Evolutionary conservation across 2,113 vertebrate genomes (phyloP).

Genomic region (Burhinus oedicnemus): DNA sequence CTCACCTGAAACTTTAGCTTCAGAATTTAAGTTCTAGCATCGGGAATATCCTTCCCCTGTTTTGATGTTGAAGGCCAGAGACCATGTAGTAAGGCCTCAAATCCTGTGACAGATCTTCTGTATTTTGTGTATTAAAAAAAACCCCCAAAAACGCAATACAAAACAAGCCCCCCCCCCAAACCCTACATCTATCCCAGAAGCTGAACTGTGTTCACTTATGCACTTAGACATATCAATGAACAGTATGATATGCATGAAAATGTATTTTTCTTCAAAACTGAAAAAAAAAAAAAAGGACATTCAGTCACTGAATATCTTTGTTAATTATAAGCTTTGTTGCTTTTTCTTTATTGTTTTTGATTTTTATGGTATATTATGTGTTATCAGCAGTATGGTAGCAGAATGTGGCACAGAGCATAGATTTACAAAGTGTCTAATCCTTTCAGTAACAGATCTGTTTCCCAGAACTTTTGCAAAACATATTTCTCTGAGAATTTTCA

Average conservation of each 20-base stretch:
- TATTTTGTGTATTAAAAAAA: background rate
- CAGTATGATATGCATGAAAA: background rate
- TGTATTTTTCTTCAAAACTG: background rate
- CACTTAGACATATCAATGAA: background rate
- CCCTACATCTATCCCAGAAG: background rate
- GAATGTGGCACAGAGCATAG: background rate
- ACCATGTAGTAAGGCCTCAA: background rate
- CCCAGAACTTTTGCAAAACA: background rate
- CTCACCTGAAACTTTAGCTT: background rate
- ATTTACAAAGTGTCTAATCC: background rate
- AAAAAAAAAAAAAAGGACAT: background rate
- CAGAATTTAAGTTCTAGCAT: background rate
- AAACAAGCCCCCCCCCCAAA: background rate
- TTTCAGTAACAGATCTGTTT: background rate
- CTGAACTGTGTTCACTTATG: background rate
- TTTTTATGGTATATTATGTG: background rate
- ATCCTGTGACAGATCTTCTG: background rate
- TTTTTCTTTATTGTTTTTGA: background rate
- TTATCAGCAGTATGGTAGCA: background rate
- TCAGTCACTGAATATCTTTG: background rate
- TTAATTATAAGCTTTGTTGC: background rate
- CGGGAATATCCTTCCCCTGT: background rate
- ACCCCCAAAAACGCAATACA: fast-evolving
- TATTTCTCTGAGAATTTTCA: background rate
- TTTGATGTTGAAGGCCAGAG: background rate